Evolutionary conservation across 1,140 invertebrate species (phyloP), one percentile per base, ranked within the genome.

Genomic region (Hylaeus anthracinus): DNA sequence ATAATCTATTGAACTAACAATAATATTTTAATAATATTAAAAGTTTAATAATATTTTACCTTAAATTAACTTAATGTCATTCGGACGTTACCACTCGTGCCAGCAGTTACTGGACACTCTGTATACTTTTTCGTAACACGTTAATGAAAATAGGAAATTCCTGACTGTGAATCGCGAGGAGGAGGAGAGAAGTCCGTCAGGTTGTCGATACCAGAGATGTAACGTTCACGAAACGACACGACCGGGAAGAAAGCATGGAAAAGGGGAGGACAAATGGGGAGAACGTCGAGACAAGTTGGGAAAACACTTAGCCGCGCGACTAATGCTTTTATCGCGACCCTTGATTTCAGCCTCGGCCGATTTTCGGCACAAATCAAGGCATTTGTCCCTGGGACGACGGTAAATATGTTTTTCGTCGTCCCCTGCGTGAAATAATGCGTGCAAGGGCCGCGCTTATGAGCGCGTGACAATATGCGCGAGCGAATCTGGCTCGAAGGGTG

Each of bases 291-390:
- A 86, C 82, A 88, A 86, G 87, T 90, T 90, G 86, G 83, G 84
- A 90, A 90, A 90, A 90, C 86, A 90, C 82, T 91, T 88, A 85
- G 86, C 83, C 80, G 64, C 83, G 80, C 86, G 74, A 78, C 85
- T 91, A 90, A 90, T 88, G 89, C 90, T 88, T 92, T 91, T 91
- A 92, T 85, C 82, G 78, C 75, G 83, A 86, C 84, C 88, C 87
- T 89, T 89, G 87, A 91, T 90, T 90, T 81, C 78, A 65, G 71
- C 61, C 74, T 72, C 45, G 73, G 64, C 65, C 85, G 86, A 82
- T 82, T 86, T 87, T 85, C 82, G 66, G 86, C 80, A 86, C 88
- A 88, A 92, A 92, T 93, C 91, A 91, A 90, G 90, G 86, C 90
- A 89, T 91, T 92, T 90, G 90, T 91, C 87, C 87, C 73, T 10